These are phyloP conservation scores for Neodiprion virginianus DNA, from an alignment of 1,140 invertebrate species.

Conservation along the genomic window DNA sequence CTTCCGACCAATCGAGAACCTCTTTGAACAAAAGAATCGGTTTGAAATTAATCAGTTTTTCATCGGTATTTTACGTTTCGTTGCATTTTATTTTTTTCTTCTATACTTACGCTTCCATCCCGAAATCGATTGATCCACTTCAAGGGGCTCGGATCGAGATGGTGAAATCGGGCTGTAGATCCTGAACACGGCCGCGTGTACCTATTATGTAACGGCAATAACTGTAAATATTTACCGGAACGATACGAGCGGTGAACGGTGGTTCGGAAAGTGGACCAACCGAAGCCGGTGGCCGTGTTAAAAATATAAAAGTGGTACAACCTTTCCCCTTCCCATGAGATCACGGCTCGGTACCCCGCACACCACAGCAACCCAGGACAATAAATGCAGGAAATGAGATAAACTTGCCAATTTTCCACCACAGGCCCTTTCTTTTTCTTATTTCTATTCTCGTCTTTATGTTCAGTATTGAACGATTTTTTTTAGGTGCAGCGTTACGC, in stretches of 20 bases:
- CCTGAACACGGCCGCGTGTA: slow-evolving; percentile 12
- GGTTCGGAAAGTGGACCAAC: slow-evolving; percentile 4
- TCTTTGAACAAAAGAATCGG: too few relatives aligned
- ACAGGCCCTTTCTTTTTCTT: background rate
- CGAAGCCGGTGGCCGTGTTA: slow-evolving; percentile 31
- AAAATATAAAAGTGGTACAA: slow-evolving; percentile 49
- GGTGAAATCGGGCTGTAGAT: too few relatives aligned
- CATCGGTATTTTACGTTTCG: too few relatives aligned
- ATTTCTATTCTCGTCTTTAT: slow-evolving; percentile 2
- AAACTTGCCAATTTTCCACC: background rate
- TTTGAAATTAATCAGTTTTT: too few relatives aligned
- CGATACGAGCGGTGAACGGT: slow-evolving; percentile 31
- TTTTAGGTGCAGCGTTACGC: background rate
- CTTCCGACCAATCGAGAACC: too few relatives aligned
- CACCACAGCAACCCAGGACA: too few relatives aligned
- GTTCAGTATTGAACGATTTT: slow-evolving; percentile 17
- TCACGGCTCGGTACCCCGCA: too few relatives aligned
- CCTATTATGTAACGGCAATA: slow-evolving; percentile 52
- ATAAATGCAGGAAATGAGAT: background rate
- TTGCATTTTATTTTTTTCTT: too few relatives aligned
- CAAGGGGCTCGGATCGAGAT: too few relatives aligned
- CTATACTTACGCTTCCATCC: too few relatives aligned
- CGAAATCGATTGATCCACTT: too few relatives aligned
- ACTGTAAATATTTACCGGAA: slow-evolving; percentile 56
- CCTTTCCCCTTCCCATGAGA: background rate